Conservation (phyloP, 2,797 vertebrate species). For the Lemur catta region DNA sequence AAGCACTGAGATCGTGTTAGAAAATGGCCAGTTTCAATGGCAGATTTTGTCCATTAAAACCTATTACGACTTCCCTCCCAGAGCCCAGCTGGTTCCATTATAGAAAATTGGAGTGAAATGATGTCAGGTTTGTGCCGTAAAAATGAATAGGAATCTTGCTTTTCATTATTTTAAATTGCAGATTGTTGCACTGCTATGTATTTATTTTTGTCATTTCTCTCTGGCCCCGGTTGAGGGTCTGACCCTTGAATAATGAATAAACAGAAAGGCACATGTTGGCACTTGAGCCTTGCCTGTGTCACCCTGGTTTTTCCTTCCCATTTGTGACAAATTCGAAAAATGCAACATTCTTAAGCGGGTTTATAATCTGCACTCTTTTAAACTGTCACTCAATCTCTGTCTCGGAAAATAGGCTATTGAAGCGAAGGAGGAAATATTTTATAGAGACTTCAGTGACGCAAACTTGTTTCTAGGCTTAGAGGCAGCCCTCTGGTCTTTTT, state of each 20-base stretch:
- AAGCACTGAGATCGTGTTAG: conserved; percentile 64
- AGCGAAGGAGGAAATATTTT: conserved; percentile 34
- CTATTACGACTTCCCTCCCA: conserved; percentile 70
- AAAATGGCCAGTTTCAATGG: conserved; percentile 71
- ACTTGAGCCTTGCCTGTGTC: conserved; percentile 60
- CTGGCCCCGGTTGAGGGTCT: conserved; percentile 59
- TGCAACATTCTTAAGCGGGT: conserved; percentile 32
- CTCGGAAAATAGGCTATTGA: conserved; percentile 45
- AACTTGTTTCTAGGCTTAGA: conserved; percentile 12
- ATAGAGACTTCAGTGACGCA: not conserved
- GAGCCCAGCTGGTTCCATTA: conserved; percentile 71
- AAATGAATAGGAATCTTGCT: conserved; percentile 55
- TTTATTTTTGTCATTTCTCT: conserved; percentile 70
- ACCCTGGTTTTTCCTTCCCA: conserved; percentile 38
- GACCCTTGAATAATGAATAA: conserved; percentile 69
- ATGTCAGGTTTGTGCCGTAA: conserved; percentile 53
- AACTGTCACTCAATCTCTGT: conserved; percentile 55
- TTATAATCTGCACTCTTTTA: conserved; percentile 64
- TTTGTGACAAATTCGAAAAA: conserved; percentile 59
- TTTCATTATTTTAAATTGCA: conserved; percentile 64
- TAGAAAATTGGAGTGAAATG: conserved; percentile 67
- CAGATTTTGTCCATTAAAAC: conserved; percentile 75
- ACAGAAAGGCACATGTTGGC: conserved; percentile 63
- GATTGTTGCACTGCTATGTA: conserved; percentile 61
- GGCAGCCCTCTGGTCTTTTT: not conserved